Conservation (phyloP, 2,888 invertebrate species). For the Diarsia rubi region DNA sequence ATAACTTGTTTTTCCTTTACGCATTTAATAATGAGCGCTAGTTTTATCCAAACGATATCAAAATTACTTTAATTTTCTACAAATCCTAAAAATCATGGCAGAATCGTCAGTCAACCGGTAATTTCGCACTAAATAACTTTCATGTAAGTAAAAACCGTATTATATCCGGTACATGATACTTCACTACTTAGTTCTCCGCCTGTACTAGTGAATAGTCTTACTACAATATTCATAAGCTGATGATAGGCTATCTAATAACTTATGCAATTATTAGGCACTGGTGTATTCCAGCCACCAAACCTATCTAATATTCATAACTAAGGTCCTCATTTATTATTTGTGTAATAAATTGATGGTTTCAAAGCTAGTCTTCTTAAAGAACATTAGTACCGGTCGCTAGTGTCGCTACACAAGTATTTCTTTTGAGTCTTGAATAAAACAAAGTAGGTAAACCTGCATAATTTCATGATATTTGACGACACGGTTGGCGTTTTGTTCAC, state of each 20-base stretch:
- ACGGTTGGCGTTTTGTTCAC: too few species aligned
- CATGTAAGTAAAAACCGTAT: not conserved
- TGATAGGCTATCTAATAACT: constrained; percentile 32
- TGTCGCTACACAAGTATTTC: not conserved
- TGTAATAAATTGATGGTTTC: not conserved
- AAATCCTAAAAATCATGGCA: not conserved
- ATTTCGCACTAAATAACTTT: not conserved
- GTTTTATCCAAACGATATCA: not conserved
- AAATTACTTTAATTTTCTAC: not conserved
- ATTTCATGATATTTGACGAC: not conserved
- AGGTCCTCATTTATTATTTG: constrained; percentile 7
- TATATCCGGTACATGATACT: not conserved
- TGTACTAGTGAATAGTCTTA: not conserved
- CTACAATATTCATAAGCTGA: constrained; percentile 21
- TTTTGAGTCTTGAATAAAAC: not conserved
- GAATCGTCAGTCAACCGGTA: not conserved
- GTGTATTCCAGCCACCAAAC: constrained; percentile 7
- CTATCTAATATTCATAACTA: constrained; percentile 3
- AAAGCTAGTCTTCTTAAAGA: not conserved
- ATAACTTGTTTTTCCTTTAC: not conserved
- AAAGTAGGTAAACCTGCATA: not conserved
- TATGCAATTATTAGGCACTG: constrained; percentile 22
- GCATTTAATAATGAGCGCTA: not conserved
- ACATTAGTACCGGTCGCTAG: not conserved
- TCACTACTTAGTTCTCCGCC: not conserved